Evolutionary conservation across 2,888 invertebrate species (phyloP).

Genomic region (Nipponacmea schrenckii): DNA sequence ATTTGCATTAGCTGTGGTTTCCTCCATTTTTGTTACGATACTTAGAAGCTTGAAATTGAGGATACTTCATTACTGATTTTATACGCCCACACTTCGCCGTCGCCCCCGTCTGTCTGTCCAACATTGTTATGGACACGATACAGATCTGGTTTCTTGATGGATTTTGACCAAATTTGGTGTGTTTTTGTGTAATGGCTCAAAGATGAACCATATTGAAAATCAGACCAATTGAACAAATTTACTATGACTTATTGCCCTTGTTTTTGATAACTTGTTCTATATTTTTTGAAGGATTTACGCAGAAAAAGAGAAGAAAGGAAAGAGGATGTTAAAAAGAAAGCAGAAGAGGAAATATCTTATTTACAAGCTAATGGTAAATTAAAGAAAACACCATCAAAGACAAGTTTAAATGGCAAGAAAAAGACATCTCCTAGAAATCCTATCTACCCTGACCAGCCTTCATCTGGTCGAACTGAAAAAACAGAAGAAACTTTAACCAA

Average conservation of each 20-base stretch:
- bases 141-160: too few relatives aligned
- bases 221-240: too few relatives aligned
- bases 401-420: conserved; percentile 42
- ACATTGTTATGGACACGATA: too few relatives aligned
- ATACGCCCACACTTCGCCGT: too few relatives aligned
- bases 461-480: conserved; percentile 3
- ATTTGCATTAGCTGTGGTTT: background rate
- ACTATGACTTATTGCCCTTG: too few relatives aligned
- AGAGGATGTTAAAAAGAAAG: conserved; percentile 56
- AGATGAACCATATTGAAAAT: too few relatives aligned
- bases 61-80: too few relatives aligned
- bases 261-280: background rate
- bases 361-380: conserved; percentile 61
- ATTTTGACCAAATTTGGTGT: too few relatives aligned
- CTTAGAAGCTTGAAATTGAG: background rate
- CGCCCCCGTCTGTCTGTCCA: too few relatives aligned
- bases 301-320: conserved; percentile 60
- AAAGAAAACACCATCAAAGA: conserved; percentile 45
- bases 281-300: conserved; percentile 55
- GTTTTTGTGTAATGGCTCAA: too few relatives aligned
- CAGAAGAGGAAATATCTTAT: conserved; percentile 58
- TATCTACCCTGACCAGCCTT: background rate
- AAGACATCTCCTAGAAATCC: conserved; percentile 19
- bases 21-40: background rate
- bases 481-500: conserved; percentile 5